phyloP scores from a whole-genome alignment of 2,797 vertebrate species.

The Hipposideros larvatus region DNA sequence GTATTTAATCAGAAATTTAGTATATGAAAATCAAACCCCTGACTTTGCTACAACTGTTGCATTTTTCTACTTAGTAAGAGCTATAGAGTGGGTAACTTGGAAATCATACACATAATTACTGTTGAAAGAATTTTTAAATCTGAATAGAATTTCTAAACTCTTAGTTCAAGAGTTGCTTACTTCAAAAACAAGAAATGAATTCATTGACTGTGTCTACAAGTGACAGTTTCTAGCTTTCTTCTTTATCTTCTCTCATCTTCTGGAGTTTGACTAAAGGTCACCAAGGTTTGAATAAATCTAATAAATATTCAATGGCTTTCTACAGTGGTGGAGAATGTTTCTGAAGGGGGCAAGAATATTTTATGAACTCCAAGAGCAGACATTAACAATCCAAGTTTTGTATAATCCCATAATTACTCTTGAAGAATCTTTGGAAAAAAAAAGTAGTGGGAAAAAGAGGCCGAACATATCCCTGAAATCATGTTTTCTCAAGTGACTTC shows the following conservation, averaged over 20 bases:
- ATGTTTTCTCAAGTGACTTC: background rate
- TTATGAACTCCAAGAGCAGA: background rate
- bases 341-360: background rate
- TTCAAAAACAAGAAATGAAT: constrained; percentile 49
- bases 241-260: constrained; percentile 47
- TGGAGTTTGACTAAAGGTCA: background rate
- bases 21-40: constrained; percentile 32
- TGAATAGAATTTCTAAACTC: constrained; percentile 57
- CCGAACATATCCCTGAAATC: background rate
- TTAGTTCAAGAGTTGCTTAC: constrained; percentile 18
- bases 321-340: background rate
- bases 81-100: background rate
- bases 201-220: background rate
- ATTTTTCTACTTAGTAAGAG: background rate
- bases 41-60: background rate
- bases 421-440: background rate
- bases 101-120: background rate
- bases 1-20: constrained; percentile 7
- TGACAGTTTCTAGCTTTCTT: constrained; percentile 34
- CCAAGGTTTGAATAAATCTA: background rate
- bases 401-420: background rate
- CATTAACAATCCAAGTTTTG: background rate
- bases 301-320: background rate
- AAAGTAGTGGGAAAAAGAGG: background rate
- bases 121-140: constrained; percentile 31